Evolutionary conservation across 2,888 invertebrate species (phyloP), one percentile per base, ranked within the genome.

Genomic region (Corythucha ciliata): DNA sequence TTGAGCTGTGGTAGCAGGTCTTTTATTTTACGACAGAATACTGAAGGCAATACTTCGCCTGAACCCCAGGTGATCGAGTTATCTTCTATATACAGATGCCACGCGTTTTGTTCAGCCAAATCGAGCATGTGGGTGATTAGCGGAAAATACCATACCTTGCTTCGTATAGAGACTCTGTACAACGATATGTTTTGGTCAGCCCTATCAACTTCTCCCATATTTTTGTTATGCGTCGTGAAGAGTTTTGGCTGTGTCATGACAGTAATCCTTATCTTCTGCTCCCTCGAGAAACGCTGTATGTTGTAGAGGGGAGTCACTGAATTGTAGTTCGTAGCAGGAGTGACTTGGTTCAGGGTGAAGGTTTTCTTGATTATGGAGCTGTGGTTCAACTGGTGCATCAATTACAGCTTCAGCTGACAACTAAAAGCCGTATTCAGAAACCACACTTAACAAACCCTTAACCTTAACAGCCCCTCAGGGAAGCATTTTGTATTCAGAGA

Each of bases 41-140:
- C 24, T 24, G n/a, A 37, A 26, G 10, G 60, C 59, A 25, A 62
- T 37, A 14, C 29, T 37, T 44, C 61, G 48, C 33, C 61, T 42
- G 51, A 63, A 63, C 12, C 37, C 37, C 18, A 62, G 40, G 34
- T 60, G 59, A 40, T 62, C 59, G 32, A 60, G n/a, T 26, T 34
- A 32, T 56, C 5, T 8, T 29, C 25, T 48, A 54, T 25, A 29
- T 61, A 57, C 21, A 63, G 29, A 12, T 62, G 60, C 62, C 62
- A 63, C 14, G 59, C 59, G 57, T 63, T 65, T 39, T 62, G 61
- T 27, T 59, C 53, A 6, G 60, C 58, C 55, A 59, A 56, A 55
- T 63, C 62, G 22, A 63, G 39, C 26, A 55, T 58, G 34, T 63
- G 61, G 10, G 49, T 14, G n/a, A 63, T 46, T n/a, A 63, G 12